A percentile compares a stretch with the other conserved stretches of the same genome.
phyloP scores from a whole-genome alignment of 1,140 invertebrate genomes.

The Conus ventricosus region DNA sequence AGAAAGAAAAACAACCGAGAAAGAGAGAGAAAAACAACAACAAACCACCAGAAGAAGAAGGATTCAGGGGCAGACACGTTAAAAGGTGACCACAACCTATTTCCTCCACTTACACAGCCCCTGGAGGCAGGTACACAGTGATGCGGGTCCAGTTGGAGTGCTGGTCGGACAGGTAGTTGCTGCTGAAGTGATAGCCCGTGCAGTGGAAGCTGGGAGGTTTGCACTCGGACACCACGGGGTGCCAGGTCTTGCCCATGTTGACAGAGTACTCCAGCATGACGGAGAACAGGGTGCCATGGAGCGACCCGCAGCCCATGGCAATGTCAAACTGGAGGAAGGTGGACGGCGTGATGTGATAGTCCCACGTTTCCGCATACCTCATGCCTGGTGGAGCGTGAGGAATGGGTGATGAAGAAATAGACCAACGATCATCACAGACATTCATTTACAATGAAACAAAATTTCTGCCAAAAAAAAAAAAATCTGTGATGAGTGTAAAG shows the following conservation, averaged over 20 bases:
- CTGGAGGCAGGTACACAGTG: slow-evolving; percentile 71
- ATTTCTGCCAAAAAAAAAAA: too few species aligned
- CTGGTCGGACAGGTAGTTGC: slow-evolving; percentile 71
- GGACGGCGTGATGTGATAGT: slow-evolving; percentile 72
- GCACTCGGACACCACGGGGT: slow-evolving; percentile 72
- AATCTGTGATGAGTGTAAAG: too few species aligned
- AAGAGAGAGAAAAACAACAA: too few species aligned
- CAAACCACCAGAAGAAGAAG: too few species aligned
- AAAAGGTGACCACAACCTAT: too few species aligned
- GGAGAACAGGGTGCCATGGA: slow-evolving; percentile 61
- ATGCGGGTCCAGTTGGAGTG: slow-evolving; percentile 74
- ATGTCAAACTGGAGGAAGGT: slow-evolving; percentile 76
- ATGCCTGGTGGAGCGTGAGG: slow-evolving; percentile 45
- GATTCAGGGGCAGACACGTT: too few species aligned
- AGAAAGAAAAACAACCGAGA: too few species aligned
- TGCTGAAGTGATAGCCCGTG: slow-evolving; percentile 72
- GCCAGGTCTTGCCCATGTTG: slow-evolving; percentile 74
- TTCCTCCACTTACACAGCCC: slow-evolving; percentile 69
- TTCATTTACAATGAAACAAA: too few species aligned
- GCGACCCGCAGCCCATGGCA: slow-evolving; percentile 71
- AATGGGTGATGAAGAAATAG: neutral
- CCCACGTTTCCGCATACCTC: slow-evolving; percentile 75
- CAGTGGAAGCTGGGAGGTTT: slow-evolving; percentile 74
- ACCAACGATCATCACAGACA: neutral
- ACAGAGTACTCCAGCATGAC: slow-evolving; percentile 75